Base-by-base conservation (phyloP, 1,140 invertebrate species). In the Radopholus similis region DNA sequence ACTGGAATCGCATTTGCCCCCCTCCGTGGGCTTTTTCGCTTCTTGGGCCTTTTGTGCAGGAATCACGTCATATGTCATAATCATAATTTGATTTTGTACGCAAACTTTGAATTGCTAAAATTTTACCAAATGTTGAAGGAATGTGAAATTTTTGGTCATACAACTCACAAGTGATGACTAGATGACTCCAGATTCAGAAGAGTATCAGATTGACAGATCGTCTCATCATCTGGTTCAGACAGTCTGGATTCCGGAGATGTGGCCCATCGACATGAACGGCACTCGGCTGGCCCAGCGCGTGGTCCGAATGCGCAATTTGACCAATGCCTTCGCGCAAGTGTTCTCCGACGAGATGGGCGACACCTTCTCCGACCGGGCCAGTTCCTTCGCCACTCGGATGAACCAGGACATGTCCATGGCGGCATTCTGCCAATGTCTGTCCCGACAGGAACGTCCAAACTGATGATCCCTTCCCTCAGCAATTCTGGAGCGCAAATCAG, bases 281-380 rank as follows among this genome's bases (percentile, higher is more conserved):
- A 76, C 73, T 9, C 70, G 71, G 64, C 58, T 72, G 42, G 74
- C 68, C 9, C 64, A 66, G 15, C 57, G 64, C 23, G 69, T 74
- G 18, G 49, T 74, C 35, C 60, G 73, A 54, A 76, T 74, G 68
- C 49, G 55, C 40, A 57, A 60, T 26, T 15, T 74, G 26, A 18
- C 51, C 2, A 47, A 64, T 26, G 28, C 34, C 21, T 70, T 68
- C 21, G 62, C 30, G 28, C 6, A 28, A 32, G 30, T 55, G 30
- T 37, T 63, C n/a, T n/a, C n/a, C n/a, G n/a, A n/a, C n/a, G n/a
- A n/a, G n/a, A n/a, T n/a, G 35, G 21, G 21, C 26, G 40, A 66
- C 44, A 4, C 35, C 5, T 59, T 66, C 49, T 35, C 38, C 13
- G 64, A 66, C 13, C 15, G 40, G 18, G 32, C 51, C 3, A 9